These are phyloP conservation scores for Esox masquinongy DNA, from an alignment of 2,797 vertebrate genomes.

Conservation along the genomic window DNA sequence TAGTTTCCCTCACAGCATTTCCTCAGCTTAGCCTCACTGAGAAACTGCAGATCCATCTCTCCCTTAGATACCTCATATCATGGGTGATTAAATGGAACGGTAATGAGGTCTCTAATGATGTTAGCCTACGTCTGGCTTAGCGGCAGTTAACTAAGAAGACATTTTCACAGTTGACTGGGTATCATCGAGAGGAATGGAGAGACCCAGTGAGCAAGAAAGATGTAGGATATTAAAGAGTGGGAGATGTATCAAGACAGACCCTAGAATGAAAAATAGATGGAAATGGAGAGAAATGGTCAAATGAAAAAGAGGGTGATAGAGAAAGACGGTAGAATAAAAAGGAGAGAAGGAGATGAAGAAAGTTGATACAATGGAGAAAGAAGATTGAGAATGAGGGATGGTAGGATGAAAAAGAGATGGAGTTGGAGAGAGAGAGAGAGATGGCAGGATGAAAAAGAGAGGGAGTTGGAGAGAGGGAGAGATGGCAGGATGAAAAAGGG, in stretches of 20 bases:
- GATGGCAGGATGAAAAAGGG: too few relatives aligned
- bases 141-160: not conserved
- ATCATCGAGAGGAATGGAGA: not conserved
- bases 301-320: not conserved
- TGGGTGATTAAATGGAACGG: not conserved
- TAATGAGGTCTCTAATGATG: conserved; percentile 10
- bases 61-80: not conserved
- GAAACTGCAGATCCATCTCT: conserved; percentile 17
- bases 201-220: not conserved
- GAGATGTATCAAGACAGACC: conserved; percentile 1
- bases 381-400: too few relatives aligned
- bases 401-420: too few relatives aligned
- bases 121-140: conserved; percentile 21
- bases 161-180: conserved; percentile 28
- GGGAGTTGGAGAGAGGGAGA: not conserved
- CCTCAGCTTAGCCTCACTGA: not conserved
- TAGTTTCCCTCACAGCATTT: conserved; percentile 43
- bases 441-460: not conserved
- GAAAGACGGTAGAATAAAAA: not conserved
- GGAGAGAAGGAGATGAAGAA: too few relatives aligned
- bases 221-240: not conserved
- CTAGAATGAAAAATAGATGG: not conserved
- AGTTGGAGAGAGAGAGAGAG: too few relatives aligned
- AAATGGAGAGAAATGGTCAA: not conserved
- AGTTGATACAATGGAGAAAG: too few relatives aligned